phyloP scores from a whole-genome alignment of 1,140 invertebrate genomes.

The Theocolax elegans region DNA sequence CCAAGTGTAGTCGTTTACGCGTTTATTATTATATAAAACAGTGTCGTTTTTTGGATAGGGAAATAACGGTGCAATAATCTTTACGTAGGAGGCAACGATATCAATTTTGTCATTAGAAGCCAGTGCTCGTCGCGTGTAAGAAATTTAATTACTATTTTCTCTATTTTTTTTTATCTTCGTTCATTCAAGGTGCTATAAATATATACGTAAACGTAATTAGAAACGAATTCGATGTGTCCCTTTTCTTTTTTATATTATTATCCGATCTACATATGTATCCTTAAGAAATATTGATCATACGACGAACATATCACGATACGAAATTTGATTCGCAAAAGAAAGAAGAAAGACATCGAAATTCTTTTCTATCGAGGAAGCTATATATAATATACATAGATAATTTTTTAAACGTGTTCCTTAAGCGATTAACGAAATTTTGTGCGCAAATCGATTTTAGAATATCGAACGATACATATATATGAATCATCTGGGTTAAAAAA shows the following conservation, averaged over 20 bases:
- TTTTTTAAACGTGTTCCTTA: too few relatives aligned
- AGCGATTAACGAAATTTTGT: constrained; percentile 2
- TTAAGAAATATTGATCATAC: too few relatives aligned
- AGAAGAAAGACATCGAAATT: too few relatives aligned
- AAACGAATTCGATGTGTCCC: too few relatives aligned
- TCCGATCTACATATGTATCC: too few relatives aligned
- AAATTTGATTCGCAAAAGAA: too few relatives aligned
- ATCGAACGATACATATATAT: constrained; percentile 19
- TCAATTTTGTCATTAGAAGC: constrained; percentile 35
- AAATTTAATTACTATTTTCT: background rate
- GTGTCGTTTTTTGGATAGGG: background rate
- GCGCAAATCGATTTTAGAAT: constrained; percentile 29
- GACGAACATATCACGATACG: too few relatives aligned
- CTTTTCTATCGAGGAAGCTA: too few relatives aligned
- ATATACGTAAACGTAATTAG: too few relatives aligned
- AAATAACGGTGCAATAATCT: constrained; percentile 35
- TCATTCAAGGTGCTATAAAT: too few relatives aligned
- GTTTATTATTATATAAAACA: constrained; percentile 20
- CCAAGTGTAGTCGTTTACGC: constrained; percentile 22
- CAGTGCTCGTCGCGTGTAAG: constrained; percentile 12
- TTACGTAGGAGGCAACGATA: constrained; percentile 14
- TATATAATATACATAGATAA: too few relatives aligned
- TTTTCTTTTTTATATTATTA: too few relatives aligned
- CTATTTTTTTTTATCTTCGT: background rate
- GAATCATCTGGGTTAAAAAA: constrained; percentile 8